Base-by-base conservation (phyloP, 2,888 invertebrate species). In the Coremacera marginata region DNA sequence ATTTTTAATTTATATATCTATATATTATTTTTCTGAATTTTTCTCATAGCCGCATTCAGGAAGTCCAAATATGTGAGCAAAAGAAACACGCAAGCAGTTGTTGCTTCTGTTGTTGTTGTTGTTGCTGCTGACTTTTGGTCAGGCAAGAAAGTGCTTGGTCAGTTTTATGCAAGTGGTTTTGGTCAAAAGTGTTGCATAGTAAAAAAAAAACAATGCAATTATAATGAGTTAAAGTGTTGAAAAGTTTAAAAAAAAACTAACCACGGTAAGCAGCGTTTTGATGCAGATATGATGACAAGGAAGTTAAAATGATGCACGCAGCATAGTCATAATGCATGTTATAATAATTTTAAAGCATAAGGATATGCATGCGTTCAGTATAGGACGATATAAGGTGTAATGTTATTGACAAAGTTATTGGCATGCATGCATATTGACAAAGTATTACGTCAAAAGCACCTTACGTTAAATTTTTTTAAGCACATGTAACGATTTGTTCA, bases 11-110 rank as follows among this genome's bases (percentile, higher is more conserved):
- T 19, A 60, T 19, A 60, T 60, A 27, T 27, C 27, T 60, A 27
- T 22, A 27, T 14, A 14, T 19, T 60, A 14, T 27, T 14, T 19
- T 25, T 22, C 27, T 25, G 60, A 60, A 25, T 19, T 57, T 25
- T 22, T 22, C 34, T 34, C 25, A 37, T 9, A 67, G 44, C 11
- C 37, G 19, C 27, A n/a, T 71, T 57, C 57, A 70, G 71, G 71
- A 71, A 71, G 60, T 71, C 57, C 60, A 60, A 27, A 51, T 51
- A 25, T 70, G 70, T 52, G n/a, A 22, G n/a, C 3, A 70, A 70
- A n/a, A 22, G 51, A 70, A 68, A 3, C 49, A 44, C 51, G 22
- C 31, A 65, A 57, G 37, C 16, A 34, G 63, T 44, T 68, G 37
- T 9, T 65, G 37, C 22, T 65, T 9, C 34, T 55, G 37, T 8